These are phyloP conservation scores for Hirudinaria manillensis DNA, from an alignment of 2,888 invertebrate genomes.

Conservation along the genomic window DNA sequence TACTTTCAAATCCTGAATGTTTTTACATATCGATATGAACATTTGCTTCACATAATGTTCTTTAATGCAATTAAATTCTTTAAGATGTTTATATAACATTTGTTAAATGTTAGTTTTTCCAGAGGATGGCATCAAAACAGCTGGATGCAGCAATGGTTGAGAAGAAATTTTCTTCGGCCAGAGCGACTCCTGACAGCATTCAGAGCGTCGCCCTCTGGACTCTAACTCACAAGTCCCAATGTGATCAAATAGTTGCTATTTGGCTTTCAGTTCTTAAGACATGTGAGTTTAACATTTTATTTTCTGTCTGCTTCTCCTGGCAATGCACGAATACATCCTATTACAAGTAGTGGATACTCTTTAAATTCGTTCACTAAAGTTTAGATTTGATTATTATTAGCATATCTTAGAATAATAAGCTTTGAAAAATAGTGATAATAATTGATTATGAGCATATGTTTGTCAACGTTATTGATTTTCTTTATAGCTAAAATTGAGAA, in stretches of 20 bases:
- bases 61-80: neutral
- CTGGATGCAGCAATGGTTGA: constrained; percentile 8
- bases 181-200: constrained; percentile 22
- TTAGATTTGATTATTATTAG: too few relatives aligned
- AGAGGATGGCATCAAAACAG: neutral
- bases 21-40: too few relatives aligned
- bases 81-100: neutral
- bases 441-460: neutral
- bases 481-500: constrained; percentile 72
- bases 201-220: constrained; percentile 24
- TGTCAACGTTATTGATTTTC: neutral
- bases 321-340: too few relatives aligned
- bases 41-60: neutral
- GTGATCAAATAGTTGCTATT: constrained; percentile 24
- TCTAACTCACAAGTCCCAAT: constrained; percentile 23
- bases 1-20: too few relatives aligned
- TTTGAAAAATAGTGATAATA: neutral
- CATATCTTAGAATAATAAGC: neutral
- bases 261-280: constrained; percentile 26
- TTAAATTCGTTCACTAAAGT: too few relatives aligned
- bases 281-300: constrained; percentile 4
- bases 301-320: too few relatives aligned
- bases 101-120: neutral
- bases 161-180: constrained; percentile 19
- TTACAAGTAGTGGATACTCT: too few relatives aligned